A percentile compares a stretch with the other conserved stretches of the same genome.
phyloP scores from a whole-genome alignment of 2,113 vertebrate genomes.

The Heptranchias perlo region DNA sequence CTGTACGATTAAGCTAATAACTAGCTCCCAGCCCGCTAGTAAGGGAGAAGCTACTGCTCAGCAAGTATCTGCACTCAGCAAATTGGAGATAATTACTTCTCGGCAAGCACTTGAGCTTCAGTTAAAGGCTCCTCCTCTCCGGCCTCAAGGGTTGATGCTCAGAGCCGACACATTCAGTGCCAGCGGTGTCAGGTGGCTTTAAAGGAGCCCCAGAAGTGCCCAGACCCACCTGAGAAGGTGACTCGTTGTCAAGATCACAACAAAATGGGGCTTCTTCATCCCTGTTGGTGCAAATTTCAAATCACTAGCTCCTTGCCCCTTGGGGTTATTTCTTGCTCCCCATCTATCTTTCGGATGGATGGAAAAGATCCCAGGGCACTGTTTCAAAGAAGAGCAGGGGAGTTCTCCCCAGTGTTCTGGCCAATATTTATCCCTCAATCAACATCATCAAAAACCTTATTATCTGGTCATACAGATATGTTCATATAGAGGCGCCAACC shows the following conservation, averaged over 20 bases:
- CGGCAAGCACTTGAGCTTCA: neutral
- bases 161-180: neutral
- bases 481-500: no score
- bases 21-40: no score
- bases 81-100: neutral
- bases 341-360: neutral
- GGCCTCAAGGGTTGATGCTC: neutral
- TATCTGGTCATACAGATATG: neutral
- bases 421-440: neutral
- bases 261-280: neutral
- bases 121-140: neutral
- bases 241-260: neutral
- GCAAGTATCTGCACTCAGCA: neutral
- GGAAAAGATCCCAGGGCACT: neutral
- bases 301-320: no score
- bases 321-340: neutral
- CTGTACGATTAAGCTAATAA: neutral
- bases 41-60: neutral
- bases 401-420: neutral
- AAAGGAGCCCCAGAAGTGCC: no score
- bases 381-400: neutral
- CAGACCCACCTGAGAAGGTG: neutral
- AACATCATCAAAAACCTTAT: neutral
- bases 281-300: neutral
- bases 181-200: no score